phyloP scores from a whole-genome alignment of 92 coral and sea anemone species.

The Umimayanthus kanabou region DNA sequence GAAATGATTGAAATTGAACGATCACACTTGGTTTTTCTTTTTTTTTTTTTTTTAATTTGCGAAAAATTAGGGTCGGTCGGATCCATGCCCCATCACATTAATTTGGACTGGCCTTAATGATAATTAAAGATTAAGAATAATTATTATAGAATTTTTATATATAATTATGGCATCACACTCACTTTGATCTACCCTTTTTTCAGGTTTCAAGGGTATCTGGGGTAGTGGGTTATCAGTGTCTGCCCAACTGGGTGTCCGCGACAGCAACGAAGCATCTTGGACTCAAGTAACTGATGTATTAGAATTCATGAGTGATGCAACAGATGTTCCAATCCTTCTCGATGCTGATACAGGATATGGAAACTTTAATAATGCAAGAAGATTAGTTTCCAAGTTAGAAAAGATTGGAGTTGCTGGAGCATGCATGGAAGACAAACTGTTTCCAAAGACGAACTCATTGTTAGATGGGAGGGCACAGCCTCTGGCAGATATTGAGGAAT shows the following conservation, averaged over 20 bases:
- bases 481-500: constrained; percentile 93
- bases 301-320: constrained; percentile 98
- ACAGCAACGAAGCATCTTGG: constrained; percentile 99
- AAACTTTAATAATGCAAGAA: constrained; percentile 96
- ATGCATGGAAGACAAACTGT: constrained; percentile 94
- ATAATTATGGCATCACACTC: too few relatives aligned
- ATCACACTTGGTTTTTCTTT: too few relatives aligned
- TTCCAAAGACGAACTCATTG: constrained; percentile 96
- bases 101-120: too few relatives aligned
- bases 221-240: constrained; percentile 98
- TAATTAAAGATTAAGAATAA: too few relatives aligned
- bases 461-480: constrained; percentile 98
- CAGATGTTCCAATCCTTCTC: constrained; percentile 91
- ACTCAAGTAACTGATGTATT: constrained; percentile 95
- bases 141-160: too few relatives aligned
- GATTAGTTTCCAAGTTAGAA: constrained; percentile 89
- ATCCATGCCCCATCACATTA: too few relatives aligned
- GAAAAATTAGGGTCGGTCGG: too few relatives aligned
- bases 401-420: constrained; percentile 97
- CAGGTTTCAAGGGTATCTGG: constrained; percentile 98
- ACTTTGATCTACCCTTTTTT: neutral
- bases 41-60: too few relatives aligned
- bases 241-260: constrained; percentile 97
- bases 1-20: too few relatives aligned
- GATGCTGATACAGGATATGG: constrained; percentile 99